Conservation (phyloP, 2,797 vertebrate species). For the Channa striata region DNA sequence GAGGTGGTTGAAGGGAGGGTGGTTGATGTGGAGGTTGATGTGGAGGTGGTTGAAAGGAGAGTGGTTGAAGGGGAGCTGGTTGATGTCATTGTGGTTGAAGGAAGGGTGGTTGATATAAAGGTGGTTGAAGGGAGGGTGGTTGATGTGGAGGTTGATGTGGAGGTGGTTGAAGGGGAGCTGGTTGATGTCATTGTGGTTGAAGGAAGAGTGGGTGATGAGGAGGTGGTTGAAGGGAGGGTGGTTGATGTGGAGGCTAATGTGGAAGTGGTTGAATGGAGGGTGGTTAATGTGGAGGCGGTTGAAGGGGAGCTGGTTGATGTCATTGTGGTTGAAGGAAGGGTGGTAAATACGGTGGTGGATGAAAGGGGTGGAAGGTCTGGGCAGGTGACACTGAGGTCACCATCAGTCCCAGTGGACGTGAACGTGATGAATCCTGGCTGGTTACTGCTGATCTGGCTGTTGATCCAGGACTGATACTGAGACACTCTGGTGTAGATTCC, state of each 20-base stretch:
- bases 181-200: background rate
- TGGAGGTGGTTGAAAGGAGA: too few relatives aligned
- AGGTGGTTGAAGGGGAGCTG: background rate
- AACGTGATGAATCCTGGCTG: slow-evolving; percentile 53
- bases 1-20: background rate
- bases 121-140: background rate
- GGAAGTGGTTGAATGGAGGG: background rate
- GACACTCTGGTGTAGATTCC: slow-evolving; percentile 75
- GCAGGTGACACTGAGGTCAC: slow-evolving; percentile 65
- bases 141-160: background rate
- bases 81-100: background rate
- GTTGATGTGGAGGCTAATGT: background rate
- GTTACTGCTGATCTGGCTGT: slow-evolving; percentile 6
- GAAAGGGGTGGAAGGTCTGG: background rate
- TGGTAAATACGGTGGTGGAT: fast-evolving
- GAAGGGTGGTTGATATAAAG: background rate
- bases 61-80: background rate
- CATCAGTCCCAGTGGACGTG: slow-evolving; percentile 58
- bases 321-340: background rate
- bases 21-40: background rate
- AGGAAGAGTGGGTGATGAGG: background rate
- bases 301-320: background rate
- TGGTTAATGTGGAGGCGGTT: background rate
- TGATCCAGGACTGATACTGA: slow-evolving; percentile 71
- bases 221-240: background rate